Conservation (phyloP, 2,888 invertebrate species). For the Chrysodeixis includens region DNA sequence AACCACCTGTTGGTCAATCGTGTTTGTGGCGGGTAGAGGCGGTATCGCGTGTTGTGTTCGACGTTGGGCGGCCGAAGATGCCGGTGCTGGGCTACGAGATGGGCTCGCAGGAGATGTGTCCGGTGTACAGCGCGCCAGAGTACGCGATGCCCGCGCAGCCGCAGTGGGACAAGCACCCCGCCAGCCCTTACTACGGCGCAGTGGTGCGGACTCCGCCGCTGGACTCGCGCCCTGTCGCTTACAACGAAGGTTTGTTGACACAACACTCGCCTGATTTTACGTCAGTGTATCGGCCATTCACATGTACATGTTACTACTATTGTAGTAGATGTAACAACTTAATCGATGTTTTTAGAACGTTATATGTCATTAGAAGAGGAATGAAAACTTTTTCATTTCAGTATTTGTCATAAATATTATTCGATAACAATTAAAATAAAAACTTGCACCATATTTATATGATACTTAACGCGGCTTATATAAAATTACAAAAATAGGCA, state of each 20-base stretch:
- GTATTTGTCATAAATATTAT: too few relatives aligned
- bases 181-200: conserved; percentile 68
- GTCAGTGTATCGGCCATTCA: conserved; percentile 20
- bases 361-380: too few relatives aligned
- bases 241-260: conserved; percentile 71
- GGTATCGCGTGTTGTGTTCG: conserved; percentile 64
- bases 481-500: background rate
- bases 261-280: conserved; percentile 32
- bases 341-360: too few relatives aligned
- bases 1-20: conserved; percentile 74
- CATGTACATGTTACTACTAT: conserved; percentile 7
- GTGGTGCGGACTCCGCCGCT: conserved; percentile 67
- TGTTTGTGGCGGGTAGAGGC: conserved; percentile 64
- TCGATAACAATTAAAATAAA: too few relatives aligned
- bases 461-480: background rate
- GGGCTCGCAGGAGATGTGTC: conserved; percentile 78
- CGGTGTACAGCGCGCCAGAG: conserved; percentile 73
- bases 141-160: conserved; percentile 69
- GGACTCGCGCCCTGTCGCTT: conserved; percentile 46
- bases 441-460: background rate
- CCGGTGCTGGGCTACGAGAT: conserved; percentile 83
- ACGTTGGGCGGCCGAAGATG: conserved; percentile 76
- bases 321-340: background rate
- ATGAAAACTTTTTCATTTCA: too few relatives aligned
- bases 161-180: conserved; percentile 77